Evolutionary conservation across 2,797 vertebrate species (phyloP), one percentile per base, ranked within the genome.

Genomic region (Mormyrops attenuatus): DNA sequence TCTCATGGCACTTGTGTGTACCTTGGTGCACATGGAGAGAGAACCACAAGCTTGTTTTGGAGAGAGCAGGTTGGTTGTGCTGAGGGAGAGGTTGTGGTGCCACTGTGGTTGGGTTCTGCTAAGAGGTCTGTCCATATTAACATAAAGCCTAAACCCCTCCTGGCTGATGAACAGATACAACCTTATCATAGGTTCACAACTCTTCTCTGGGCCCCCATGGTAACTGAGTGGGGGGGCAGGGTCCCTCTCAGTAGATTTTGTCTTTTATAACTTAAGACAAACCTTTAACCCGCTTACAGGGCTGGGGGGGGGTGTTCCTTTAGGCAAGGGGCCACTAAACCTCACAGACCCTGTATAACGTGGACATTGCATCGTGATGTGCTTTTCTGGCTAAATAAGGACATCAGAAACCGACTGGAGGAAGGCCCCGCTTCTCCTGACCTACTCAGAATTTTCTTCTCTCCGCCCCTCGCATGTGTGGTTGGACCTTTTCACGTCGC

Each of bases 21-120:
- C 57, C 41, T 90, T 91, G 69, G 15, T 90, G 89, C 88, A 52
- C 82, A 88, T 44, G 91, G 90, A 44, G 84, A 92, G 93, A 94
- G 93, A 95, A 87, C 90, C 50, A 38, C 30, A 82, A 89, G 88
- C 86, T 80, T 66, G 57, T 89, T 88, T 88, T 89, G 86, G 86
- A 73, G 60, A 52, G 22, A 85, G 44, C 1, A 7, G 73, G 38
- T n/a, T 3, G 60, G 53, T 2, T 30, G 85, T 30, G 49, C n/a
- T 4, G 9, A 26, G 44, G 13, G 22, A 49, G 84, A 17, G 87
- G 41, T 5, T 5, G 30, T 2, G 55, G 57, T 53, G 53, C 66
- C 84, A 85, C 7, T 89, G 88, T 80, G 89, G 90, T 90, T 52
- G 57, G 34, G 87, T 66, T 69, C 26, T 13, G 85, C 60, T 88